Evolutionary conservation across 2,888 invertebrate genomes (phyloP), one percentile per base, ranked within the genome.

Genomic region (Lordiphosa fenestrarum): DNA sequence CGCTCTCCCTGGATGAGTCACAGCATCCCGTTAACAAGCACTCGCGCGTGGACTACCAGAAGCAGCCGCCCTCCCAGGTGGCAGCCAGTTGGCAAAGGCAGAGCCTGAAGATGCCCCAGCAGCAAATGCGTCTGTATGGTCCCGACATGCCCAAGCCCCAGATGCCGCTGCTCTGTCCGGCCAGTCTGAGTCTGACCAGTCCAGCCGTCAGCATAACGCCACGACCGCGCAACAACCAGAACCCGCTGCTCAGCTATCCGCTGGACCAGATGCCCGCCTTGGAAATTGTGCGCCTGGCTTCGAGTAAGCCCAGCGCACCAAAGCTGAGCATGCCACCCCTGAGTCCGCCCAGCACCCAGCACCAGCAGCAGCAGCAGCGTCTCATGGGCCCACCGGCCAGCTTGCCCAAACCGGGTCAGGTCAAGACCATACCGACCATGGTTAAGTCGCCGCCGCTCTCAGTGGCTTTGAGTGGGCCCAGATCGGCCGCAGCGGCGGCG

Each of bases 381-480:
- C 90, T 91, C 3, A 90, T 91, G 57, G 92, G 92, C 19, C 90
- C 91, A 6, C 91, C 91, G 2, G 91, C 91, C 37, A 91, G 91
- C 0, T 69, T 91, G 68, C 90, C 91, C 33, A 88, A 90, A 64
- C 66, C 12, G 25, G 33, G 4, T 15, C 54, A 52, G 12, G 7
- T 90, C 10, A 91, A 91, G 73, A 56, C 9, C 6, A 50, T 74
- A 50, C 76, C 80, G 6, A 53, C 78, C 19, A 74, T 73, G 65
- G 77, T 75, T 54, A 82, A 80, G 59, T 82, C 82, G 42, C 80
- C 81, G 82, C 86, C 66, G 49, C 70, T 66, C 55, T 77, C 64
- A 36, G 71, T 63, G 55, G 80, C 70, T 6, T 57, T 81, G 12
- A 76, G 70, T 40, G 67, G 61, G 15, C 77, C 77, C 15, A 66